Percentiles rank a stretch among this genome's conserved stretches.
These are phyloP conservation scores for Menura novaehollandiae DNA, from an alignment of 2,113 vertebrate genomes.

Conservation along the genomic window DNA sequence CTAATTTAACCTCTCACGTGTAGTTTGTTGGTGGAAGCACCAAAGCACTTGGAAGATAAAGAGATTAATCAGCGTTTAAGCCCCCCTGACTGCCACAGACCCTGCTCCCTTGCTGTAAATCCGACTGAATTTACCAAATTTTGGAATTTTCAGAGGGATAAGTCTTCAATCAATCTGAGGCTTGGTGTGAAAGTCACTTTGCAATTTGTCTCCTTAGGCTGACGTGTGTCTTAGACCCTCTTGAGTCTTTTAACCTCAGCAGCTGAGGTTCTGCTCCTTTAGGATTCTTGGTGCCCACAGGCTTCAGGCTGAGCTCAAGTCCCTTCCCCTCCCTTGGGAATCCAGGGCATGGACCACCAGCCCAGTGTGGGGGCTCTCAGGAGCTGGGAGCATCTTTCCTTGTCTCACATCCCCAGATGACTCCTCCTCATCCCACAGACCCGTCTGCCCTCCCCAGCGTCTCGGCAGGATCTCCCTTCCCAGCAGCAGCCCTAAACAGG, in stretches of 20 bases:
- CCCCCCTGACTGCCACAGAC: neutral
- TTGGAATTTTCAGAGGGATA: neutral
- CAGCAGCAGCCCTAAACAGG: neutral
- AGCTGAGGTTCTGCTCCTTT: neutral
- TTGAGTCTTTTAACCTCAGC: neutral
- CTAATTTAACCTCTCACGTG: neutral
- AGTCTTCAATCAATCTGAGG: neutral
- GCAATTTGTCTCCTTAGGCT: neutral
- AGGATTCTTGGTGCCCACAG: no score
- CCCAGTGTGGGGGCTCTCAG: fast-evolving
- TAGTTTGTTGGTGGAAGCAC: neutral
- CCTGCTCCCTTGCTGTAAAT: neutral
- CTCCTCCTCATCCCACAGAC: neutral
- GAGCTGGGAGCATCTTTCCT: neutral
- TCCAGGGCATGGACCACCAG: neutral
- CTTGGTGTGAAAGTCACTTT: neutral
- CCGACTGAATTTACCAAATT: neutral
- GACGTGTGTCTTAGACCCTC: fast-evolving
- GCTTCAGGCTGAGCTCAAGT: neutral
- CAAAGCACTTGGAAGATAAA: neutral
- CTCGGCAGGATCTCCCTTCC: neutral
- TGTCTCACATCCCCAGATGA: neutral
- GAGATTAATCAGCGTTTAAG: fast-evolving
- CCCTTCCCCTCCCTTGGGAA: neutral
- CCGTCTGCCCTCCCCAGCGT: neutral